Evolutionary conservation across 2,797 vertebrate genomes (phyloP), one percentile per base, ranked within the genome.

Genomic region (Taenioides sp.): DNA sequence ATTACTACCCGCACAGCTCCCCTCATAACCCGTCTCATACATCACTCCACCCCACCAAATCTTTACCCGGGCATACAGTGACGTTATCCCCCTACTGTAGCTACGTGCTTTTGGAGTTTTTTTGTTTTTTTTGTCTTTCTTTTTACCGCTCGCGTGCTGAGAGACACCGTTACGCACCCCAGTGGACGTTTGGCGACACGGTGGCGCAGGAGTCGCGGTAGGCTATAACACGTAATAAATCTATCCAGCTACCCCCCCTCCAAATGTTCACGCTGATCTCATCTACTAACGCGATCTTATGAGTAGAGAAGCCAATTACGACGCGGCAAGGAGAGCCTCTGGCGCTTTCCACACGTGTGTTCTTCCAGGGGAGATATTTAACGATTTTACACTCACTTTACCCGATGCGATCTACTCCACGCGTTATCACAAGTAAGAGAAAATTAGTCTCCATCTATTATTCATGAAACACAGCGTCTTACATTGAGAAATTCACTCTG

Each of bases 181-280:
- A 86, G 88, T 88, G 89, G 88, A 84, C 88, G 87, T 88, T 85
- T 81, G 81, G 87, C 78, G 79, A 88, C 86, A 81, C 71, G 73
- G 82, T 86, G 83, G 86, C 86, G 87, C 82, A 57, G 79, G 74
- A 86, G 81, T 78, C 74, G 72, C 76, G 5, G 37, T 64, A 10
- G 34, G 34, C 34, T 37, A 27, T 69, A 82, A 37, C 52, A 63
- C 20, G 37, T 1, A 23, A 25, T 2, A 23, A 22, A 73, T 52
- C 73, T n/a, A n/a, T 12, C 28, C 11, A 1, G 16, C 9, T 11
- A 23, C 59, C 16, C 37, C 20, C 12, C 37, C 34, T 65, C 34
- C 59, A 62, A 62, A 84, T 60, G 65, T 55, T 28, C 58, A 70
- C 61, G 52, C 40, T 40, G 4, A 67, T 75, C 61, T 7, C 34